These are phyloP conservation scores for Brachionus paranguensis DNA, from an alignment of 1,140 invertebrate species.

Conservation along the genomic window DNA sequence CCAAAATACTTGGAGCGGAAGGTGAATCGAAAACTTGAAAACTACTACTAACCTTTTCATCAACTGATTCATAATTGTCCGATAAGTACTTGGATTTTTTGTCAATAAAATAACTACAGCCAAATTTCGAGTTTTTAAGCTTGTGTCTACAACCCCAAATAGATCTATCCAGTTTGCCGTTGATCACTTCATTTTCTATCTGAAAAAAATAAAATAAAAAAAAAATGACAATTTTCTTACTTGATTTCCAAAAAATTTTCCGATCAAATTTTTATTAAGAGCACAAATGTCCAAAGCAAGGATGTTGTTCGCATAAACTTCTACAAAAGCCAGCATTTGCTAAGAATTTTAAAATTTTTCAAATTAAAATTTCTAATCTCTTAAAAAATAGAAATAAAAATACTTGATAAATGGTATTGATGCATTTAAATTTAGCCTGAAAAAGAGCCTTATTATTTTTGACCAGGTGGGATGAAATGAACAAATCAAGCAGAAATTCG, in stretches of 20 bases:
- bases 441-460: background rate
- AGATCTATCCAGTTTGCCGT: background rate
- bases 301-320: background rate
- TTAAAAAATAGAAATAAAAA: background rate
- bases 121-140: background rate
- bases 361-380: too few relatives aligned
- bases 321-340: background rate
- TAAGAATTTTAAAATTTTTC: background rate
- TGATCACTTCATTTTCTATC: background rate
- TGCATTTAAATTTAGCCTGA: background rate
- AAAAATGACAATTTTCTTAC: background rate
- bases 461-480: background rate
- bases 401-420: background rate
- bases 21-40: background rate
- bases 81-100: constrained; percentile 11
- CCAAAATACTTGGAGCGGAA: background rate
- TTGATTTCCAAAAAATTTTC: constrained; percentile 14
- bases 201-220: background rate
- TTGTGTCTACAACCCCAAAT: constrained; percentile 38
- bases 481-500: background rate
- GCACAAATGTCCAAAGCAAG: background rate
- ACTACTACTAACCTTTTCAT: background rate
- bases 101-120: constrained; percentile 4
- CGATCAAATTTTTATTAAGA: background rate
- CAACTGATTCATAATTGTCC: constrained; percentile 6